A percentile compares a stretch with the other conserved stretches of the same genome.
phyloP scores from a whole-genome alignment of 2,113 vertebrate genomes.

The Pardalotus punctatus region DNA sequence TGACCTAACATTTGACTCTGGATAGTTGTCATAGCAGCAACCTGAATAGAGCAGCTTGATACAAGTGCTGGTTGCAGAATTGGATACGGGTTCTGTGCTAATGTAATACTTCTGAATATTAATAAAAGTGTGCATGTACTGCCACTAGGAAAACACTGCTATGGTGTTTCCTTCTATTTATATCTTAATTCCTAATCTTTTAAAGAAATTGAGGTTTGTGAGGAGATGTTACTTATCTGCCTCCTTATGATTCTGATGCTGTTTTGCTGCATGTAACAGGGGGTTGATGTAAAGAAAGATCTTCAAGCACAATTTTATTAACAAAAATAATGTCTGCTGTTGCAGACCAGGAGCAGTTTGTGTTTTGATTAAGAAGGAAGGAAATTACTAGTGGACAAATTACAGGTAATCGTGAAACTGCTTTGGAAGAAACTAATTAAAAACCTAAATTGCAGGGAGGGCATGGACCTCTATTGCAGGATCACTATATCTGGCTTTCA shows the following conservation, averaged over 20 bases:
- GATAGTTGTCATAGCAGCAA: slow-evolving; percentile 80
- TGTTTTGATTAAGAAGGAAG: slow-evolving; percentile 4
- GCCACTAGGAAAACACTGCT: neutral
- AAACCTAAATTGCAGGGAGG: neutral
- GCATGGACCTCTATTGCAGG: neutral
- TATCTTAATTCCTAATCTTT: neutral
- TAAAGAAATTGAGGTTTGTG: neutral
- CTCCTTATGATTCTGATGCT: neutral
- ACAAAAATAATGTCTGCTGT: neutral
- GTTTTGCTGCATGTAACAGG: neutral
- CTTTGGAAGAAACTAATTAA: neutral
- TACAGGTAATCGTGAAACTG: neutral
- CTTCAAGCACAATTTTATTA: slow-evolving; percentile 1
- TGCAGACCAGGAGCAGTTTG: neutral
- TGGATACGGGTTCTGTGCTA: neutral
- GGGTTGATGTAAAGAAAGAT: neutral
- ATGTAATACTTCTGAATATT: slow-evolving; percentile 8
- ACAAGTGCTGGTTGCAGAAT: neutral
- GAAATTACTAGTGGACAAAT: slow-evolving; percentile 24
- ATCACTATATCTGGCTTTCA: neutral
- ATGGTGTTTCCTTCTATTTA: neutral
- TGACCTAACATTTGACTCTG: slow-evolving; percentile 75
- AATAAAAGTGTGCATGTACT: neutral
- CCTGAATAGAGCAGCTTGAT: slow-evolving; percentile 53
- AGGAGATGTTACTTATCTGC: neutral